Conservation (phyloP, 2,113 vertebrate species). For the Notiomystis cincta region DNA sequence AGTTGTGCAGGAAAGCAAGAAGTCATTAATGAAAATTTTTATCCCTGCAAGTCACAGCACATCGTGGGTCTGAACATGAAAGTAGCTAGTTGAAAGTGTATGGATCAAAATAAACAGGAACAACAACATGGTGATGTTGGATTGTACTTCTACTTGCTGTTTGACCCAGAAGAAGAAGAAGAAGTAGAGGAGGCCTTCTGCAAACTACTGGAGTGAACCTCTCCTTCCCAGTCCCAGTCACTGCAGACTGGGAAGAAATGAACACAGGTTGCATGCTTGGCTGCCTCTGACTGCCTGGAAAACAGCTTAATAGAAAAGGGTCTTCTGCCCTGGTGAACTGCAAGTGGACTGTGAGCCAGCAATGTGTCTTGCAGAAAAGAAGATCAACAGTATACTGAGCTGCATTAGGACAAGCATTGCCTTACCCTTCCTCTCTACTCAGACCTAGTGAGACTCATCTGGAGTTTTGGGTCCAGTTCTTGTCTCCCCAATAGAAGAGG, state of each 20-base stretch:
- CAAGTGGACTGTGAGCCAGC: background rate
- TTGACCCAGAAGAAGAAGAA: background rate
- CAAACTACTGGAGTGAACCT: background rate
- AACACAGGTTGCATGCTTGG: background rate
- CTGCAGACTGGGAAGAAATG: background rate
- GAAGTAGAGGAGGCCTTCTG: background rate
- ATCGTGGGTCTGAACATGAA: background rate
- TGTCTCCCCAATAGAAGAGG: background rate
- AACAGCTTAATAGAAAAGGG: background rate
- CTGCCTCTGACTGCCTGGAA: background rate
- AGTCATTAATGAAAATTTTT: background rate
- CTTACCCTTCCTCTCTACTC: background rate
- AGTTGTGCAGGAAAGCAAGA: background rate
- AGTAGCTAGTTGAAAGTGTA: background rate
- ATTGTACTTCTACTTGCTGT: background rate
- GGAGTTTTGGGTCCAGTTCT: background rate
- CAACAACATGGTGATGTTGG: background rate
- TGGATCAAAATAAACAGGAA: background rate
- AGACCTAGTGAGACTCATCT: fast-evolving
- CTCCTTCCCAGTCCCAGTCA: background rate
- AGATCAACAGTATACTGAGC: too few species aligned
- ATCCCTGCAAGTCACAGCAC: background rate
- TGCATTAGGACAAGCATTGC: background rate
- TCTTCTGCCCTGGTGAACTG: background rate
- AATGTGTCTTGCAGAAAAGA: background rate